Evolutionary conservation across 2,797 vertebrate species (phyloP).

Genomic region (Buceros bicornis): DNA sequence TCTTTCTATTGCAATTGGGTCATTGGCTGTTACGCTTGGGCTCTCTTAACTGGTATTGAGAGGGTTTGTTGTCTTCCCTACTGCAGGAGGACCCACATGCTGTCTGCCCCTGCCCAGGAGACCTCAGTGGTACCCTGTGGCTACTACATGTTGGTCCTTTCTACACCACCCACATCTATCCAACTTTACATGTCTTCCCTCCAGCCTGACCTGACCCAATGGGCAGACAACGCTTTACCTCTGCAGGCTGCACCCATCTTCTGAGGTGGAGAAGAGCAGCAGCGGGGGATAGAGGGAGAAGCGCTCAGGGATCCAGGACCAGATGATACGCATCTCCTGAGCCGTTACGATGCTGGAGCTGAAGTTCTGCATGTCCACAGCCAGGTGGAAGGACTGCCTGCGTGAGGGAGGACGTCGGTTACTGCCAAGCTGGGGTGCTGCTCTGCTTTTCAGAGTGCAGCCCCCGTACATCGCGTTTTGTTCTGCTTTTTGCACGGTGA

Average conservation of each 20-base stretch:
- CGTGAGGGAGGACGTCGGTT: background rate
- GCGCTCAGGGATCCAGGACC: slow-evolving; percentile 92
- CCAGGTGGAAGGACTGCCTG: slow-evolving; percentile 84
- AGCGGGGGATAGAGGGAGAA: slow-evolving; percentile 88
- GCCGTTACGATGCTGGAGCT: slow-evolving; percentile 83
- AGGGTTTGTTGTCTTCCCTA: background rate
- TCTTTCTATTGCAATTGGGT: background rate
- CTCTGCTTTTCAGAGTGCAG: background rate
- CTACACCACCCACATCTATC: background rate
- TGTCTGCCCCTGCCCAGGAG: background rate
- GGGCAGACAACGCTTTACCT: slow-evolving; percentile 75
- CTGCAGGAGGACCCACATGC: fast-evolving
- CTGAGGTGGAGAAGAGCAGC: slow-evolving; percentile 82
- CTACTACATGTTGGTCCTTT: background rate
- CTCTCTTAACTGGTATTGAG: background rate
- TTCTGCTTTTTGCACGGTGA: background rate
- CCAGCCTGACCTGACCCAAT: fast-evolving
- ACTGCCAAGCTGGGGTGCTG: background rate
- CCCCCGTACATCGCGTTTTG: background rate
- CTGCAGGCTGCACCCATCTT: slow-evolving; percentile 84
- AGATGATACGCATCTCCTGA: slow-evolving; percentile 89
- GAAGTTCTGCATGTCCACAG: slow-evolving; percentile 84
- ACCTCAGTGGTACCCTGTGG: no score
- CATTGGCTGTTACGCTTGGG: background rate
- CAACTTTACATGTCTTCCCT: fast-evolving